These are phyloP conservation scores for Mamestra brassicae DNA, from an alignment of 2,888 invertebrate species.

Conservation along the genomic window DNA sequence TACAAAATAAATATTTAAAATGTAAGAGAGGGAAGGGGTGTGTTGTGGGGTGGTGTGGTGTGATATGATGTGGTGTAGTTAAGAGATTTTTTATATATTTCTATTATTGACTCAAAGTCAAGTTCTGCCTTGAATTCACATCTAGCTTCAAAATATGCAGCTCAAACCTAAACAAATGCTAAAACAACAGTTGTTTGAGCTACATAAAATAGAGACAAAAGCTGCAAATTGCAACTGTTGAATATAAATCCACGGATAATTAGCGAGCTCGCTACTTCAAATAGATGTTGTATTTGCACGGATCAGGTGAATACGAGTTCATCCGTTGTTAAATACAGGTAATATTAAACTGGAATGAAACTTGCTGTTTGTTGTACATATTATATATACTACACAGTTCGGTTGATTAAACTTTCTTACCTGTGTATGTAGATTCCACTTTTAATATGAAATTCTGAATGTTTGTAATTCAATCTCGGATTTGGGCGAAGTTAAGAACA, in stretches of 20 bases:
- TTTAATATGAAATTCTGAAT: not conserved
- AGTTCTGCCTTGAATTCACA: too few species aligned
- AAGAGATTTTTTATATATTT: too few species aligned
- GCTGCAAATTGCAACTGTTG: slow-evolving; percentile 18
- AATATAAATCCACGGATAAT: slow-evolving; percentile 47
- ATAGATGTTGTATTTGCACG: slow-evolving; percentile 37
- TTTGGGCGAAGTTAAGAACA: too few species aligned
- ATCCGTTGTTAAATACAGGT: slow-evolving; percentile 50
- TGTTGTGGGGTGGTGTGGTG: too few species aligned
- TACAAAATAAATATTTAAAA: too few species aligned
- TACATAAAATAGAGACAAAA: slow-evolving; percentile 31
- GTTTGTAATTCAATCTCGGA: not conserved
- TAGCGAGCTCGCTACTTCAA: slow-evolving; percentile 31
- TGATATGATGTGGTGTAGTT: too few species aligned
- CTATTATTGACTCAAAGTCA: too few species aligned
- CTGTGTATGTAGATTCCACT: not conserved
- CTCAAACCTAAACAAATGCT: not conserved
- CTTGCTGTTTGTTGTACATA: not conserved
- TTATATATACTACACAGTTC: not conserved
- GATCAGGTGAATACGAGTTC: slow-evolving; percentile 38
- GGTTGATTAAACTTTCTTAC: not conserved
- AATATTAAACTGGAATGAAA: slow-evolving; percentile 43
- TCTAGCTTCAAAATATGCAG: not conserved
- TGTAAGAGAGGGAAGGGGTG: too few species aligned
- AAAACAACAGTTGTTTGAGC: slow-evolving; percentile 33